Evolutionary conservation across 2,797 vertebrate genomes (phyloP), one percentile per base, ranked within the genome.

Genomic region (Macropus fuliginosus): DNA sequence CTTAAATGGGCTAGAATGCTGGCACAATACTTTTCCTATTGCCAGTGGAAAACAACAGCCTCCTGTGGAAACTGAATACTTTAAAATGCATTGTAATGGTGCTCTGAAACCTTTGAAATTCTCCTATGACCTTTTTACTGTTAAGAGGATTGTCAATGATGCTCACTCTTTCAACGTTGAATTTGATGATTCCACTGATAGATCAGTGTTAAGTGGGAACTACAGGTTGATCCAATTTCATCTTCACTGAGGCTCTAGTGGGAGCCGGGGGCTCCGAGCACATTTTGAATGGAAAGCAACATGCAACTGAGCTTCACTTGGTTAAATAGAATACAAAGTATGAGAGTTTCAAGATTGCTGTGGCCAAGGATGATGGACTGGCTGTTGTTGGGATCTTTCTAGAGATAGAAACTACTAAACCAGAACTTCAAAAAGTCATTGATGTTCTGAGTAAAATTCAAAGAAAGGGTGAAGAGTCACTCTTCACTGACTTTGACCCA

Each of bases 301-400:
- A 52, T 52, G 50, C 50, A 52, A 5, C 50, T 52, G 50, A 99
- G 99, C 99, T 99, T 95, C 99, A 99, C 98, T 98, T 99, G 98
- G 99, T 99, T 95, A 99, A 99, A 98, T 99, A 99, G 99, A 99
- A 99, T 92, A 99, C 99, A 97, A 99, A 99, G 97, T 99, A 99
- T 28, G 50, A 97, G 27, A 99, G 98, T 94, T 99, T 99, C 97
- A 98, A 97, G 34, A 99, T 52, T 52, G 50, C 54, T 59, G 98
- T 98, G 6, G 98, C 98, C 94, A 97, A 99, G 81, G 98, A 99
- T 54, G 54, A 54, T 10, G 54, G 50, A 52, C 12, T 54, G 54
- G 54, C 54, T 54, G 12, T 54, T 54, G 54, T 12, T 54, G 54
- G 54, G 54, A 54, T 54, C 54, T 54, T 54, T 54, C 6, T 54